These are phyloP conservation scores for Neopipo cinnamomea DNA, from an alignment of 2,113 vertebrate species.

Conservation along the genomic window DNA sequence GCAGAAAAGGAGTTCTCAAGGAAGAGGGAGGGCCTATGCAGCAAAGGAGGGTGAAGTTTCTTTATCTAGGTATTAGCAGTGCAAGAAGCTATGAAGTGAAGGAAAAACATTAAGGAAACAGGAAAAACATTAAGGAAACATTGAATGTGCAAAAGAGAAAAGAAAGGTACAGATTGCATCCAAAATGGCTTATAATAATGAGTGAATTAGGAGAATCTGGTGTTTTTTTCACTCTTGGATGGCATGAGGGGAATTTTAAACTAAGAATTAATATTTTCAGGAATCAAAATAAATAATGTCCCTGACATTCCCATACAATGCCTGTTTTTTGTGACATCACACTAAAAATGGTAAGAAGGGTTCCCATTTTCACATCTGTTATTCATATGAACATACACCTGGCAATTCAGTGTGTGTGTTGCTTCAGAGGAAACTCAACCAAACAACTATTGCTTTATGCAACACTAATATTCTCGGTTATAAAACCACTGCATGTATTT, in stretches of 20 bases:
- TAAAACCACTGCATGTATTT: neutral
- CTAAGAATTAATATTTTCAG: neutral
- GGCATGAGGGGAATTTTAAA: neutral
- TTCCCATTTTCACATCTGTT: constrained; percentile 31
- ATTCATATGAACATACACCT: neutral
- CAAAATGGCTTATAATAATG: neutral
- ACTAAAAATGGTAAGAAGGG: neutral
- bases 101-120: neutral
- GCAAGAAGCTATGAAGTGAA: neutral
- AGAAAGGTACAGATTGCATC: neutral
- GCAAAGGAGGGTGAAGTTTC: neutral
- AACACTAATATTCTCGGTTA: neutral
- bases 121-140: neutral
- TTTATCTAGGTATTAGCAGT: neutral
- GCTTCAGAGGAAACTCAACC: neutral
- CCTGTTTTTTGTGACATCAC: neutral
- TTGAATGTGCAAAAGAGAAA: neutral
- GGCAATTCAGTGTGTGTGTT: neutral
- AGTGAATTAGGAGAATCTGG: neutral
- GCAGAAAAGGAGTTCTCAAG: rapidly evolving
- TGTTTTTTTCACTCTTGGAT: neutral
- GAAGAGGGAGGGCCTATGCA: neutral
- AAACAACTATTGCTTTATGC: neutral
- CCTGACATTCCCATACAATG: neutral
- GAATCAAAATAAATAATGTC: neutral